A percentile compares a stretch with the other conserved stretches of the same genome.
Conservation (phyloP, 2,888 invertebrate species). For the Lydus trimaculatus region DNA sequence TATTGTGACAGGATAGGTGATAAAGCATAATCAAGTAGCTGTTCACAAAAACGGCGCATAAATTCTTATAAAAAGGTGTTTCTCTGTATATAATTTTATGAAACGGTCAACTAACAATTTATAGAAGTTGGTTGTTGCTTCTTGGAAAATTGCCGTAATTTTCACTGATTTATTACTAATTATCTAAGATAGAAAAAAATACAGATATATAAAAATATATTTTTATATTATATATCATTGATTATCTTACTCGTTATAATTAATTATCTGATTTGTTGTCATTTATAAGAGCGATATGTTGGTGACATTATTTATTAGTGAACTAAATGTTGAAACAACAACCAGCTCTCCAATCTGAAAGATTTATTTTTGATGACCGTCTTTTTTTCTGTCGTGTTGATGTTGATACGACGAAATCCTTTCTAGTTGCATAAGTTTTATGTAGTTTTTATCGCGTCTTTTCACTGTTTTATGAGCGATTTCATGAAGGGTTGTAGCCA, state of each 20-base stretch:
- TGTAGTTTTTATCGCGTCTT: slow-evolving; percentile 1
- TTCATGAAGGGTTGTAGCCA: not conserved
- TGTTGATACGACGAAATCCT: slow-evolving; percentile 2
- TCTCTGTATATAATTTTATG: slow-evolving; percentile 23
- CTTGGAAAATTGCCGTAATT: slow-evolving; percentile 3
- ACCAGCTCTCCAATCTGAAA: not conserved
- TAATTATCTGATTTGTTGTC: not conserved
- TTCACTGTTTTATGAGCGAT: not conserved
- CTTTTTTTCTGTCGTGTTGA: not conserved
- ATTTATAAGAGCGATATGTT: not conserved
- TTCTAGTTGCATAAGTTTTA: slow-evolving; percentile 6
- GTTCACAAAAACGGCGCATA: slow-evolving; percentile 48
- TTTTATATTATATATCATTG: not conserved
- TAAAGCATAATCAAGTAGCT: slow-evolving; percentile 56
- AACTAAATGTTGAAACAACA: not conserved
- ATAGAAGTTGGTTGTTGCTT: not conserved
- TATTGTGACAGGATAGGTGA: slow-evolving; percentile 53
- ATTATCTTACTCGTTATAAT: not conserved
- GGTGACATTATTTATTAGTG: slow-evolving; percentile 1
- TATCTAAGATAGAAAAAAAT: not conserved
- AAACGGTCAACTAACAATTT: not conserved
- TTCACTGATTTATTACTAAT: not conserved
- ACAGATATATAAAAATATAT: not conserved
- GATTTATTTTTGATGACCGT: not conserved
- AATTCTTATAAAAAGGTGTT: slow-evolving; percentile 48